phyloP scores from a whole-genome alignment of 2,113 vertebrate species.

The Romanogobio albipinnatus region DNA sequence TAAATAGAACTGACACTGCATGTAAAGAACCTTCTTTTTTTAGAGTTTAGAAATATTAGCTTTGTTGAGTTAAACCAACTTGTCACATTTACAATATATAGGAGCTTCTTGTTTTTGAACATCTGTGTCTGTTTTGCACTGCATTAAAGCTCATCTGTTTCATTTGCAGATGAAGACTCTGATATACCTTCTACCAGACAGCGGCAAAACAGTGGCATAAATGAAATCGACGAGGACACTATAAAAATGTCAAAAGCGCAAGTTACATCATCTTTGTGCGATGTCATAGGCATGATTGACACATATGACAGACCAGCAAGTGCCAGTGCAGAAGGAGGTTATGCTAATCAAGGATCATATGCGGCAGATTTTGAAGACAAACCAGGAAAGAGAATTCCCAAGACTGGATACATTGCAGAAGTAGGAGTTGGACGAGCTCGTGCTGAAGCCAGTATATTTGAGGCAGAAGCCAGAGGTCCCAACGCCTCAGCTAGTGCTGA shows the following conservation, averaged over 20 bases:
- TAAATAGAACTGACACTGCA: too few relatives aligned
- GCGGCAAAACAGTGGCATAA: background rate
- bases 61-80: background rate
- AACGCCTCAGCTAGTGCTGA: background rate
- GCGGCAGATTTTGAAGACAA: background rate
- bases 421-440: background rate
- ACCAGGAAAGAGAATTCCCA: background rate
- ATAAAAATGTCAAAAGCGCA: background rate
- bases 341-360: background rate
- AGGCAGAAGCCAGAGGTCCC: background rate
- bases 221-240: background rate
- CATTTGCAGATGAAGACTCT: background rate
- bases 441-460: background rate
- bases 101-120: background rate
- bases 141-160: background rate
- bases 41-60: background rate
- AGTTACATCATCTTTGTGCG: background rate
- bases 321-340: background rate
- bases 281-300: background rate
- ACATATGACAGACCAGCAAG: conserved; percentile 1
- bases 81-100: background rate
- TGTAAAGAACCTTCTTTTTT: too few relatives aligned
- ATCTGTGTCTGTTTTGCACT: background rate
- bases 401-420: background rate
- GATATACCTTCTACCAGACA: background rate